Conservation (phyloP, 2,888 invertebrate genomes). For the Willowsia nigromaculata region DNA sequence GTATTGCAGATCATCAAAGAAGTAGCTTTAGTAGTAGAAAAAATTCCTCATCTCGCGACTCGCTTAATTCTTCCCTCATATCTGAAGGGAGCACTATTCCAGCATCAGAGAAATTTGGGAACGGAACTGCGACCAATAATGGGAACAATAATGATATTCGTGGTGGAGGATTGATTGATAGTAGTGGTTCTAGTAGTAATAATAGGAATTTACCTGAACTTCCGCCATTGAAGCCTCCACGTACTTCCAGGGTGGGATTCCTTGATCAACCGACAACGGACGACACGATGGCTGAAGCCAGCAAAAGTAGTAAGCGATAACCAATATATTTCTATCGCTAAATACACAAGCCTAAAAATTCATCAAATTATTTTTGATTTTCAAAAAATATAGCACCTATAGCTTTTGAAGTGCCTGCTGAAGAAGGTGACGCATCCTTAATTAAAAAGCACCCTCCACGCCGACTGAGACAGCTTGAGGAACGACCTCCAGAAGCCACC, state of each 20-base stretch:
- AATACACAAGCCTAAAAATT: no score
- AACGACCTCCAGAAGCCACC: slow-evolving; percentile 69
- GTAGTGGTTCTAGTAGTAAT: slow-evolving; percentile 52
- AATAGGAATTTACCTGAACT: slow-evolving; percentile 70
- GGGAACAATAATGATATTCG: slow-evolving; percentile 65
- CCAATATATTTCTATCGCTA: no score
- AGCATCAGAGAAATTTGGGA: slow-evolving; percentile 76
- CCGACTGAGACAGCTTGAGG: slow-evolving; percentile 76
- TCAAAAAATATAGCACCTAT: slow-evolving; percentile 71
- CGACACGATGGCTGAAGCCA: neutral
- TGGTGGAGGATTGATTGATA: slow-evolving; percentile 44
- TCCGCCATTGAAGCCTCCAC: slow-evolving; percentile 77
- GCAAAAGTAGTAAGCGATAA: slow-evolving; percentile 2
- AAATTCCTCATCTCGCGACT: slow-evolving; percentile 64
- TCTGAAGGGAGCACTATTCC: slow-evolving; percentile 77
- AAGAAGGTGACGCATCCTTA: slow-evolving; percentile 72
- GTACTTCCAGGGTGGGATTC: slow-evolving; percentile 75
- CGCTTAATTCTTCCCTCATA: slow-evolving; percentile 68
- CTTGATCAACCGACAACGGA: slow-evolving; percentile 67
- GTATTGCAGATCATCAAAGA: slow-evolving; percentile 4
- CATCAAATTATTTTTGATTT: neutral
- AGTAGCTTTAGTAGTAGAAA: slow-evolving; percentile 45
- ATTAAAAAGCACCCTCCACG: slow-evolving; percentile 78
- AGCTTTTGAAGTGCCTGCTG: slow-evolving; percentile 78
- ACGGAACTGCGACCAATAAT: slow-evolving; percentile 63